Evolutionary conservation across 1,140 invertebrate species (phyloP).

Genomic region (Diachasmimorpha longicaudata): DNA sequence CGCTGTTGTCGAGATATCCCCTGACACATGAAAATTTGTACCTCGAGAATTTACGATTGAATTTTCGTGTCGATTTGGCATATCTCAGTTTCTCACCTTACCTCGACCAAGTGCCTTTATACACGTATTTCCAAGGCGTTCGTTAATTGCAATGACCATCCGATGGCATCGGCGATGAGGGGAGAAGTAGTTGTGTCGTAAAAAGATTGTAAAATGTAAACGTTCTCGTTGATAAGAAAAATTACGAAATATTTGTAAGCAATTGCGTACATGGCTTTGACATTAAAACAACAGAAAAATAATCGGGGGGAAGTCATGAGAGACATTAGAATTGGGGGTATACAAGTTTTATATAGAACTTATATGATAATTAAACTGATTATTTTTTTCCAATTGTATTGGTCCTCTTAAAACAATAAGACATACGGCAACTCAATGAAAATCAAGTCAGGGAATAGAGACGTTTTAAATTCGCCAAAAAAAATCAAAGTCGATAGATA

Average conservation of each 20-base stretch:
- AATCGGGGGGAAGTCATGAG: neutral
- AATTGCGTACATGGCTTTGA: neutral
- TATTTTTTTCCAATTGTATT: too few species aligned
- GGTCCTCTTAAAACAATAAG: too few species aligned
- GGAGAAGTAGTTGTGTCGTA: neutral
- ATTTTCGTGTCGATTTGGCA: slow-evolving; percentile 43
- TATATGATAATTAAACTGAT: too few species aligned
- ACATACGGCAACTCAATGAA: too few species aligned
- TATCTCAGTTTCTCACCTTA: slow-evolving; percentile 2
- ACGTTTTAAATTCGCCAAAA: neutral
- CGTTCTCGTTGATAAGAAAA: neutral
- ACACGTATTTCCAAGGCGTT: neutral
- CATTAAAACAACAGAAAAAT: neutral
- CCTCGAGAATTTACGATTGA: slow-evolving; percentile 51
- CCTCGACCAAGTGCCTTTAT: neutral
- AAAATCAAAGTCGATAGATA: neutral
- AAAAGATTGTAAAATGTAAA: neutral
- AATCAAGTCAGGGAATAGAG: slow-evolving; percentile 5
- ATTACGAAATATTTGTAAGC: neutral
- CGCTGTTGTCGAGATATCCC: slow-evolving; percentile 42
- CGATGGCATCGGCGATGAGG: neutral
- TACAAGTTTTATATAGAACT: too few species aligned
- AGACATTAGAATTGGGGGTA: too few species aligned
- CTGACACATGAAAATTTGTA: slow-evolving; percentile 53
- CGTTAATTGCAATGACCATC: slow-evolving; percentile 5